Conservation (phyloP, 2,888 invertebrate species). For the Limenitis arthemis region DNA sequence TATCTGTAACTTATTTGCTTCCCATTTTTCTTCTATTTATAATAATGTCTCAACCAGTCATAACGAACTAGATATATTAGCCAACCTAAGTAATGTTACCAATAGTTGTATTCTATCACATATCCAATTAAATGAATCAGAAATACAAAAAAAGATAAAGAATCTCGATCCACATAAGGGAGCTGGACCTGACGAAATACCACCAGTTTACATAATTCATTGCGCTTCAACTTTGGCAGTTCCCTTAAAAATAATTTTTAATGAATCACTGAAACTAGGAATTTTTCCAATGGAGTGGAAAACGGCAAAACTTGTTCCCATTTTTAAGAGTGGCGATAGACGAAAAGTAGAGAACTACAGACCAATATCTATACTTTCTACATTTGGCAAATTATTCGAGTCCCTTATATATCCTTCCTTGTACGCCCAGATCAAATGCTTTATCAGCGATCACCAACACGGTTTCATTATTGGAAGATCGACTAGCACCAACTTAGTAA, state of each 20-base stretch:
- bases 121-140: too few relatives aligned
- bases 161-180: too few relatives aligned
- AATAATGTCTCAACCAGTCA: too few relatives aligned
- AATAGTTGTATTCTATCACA: too few relatives aligned
- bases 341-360: not conserved
- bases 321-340: not conserved
- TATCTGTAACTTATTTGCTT: not conserved
- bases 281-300: not conserved
- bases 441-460: not conserved
- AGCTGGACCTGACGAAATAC: not conserved
- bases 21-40: not conserved
- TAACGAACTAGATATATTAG: too few relatives aligned
- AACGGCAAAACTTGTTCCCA: conserved; percentile 8
- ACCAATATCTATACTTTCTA: too few relatives aligned
- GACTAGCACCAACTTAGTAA: not conserved
- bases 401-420: not conserved
- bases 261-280: not conserved
- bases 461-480: not conserved
- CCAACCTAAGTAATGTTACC: too few relatives aligned
- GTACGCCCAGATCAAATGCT: not conserved
- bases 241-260: not conserved
- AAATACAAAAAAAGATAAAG: too few relatives aligned
- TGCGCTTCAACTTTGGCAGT: not conserved
- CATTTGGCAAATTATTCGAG: too few relatives aligned
- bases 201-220: not conserved